phyloP scores from a whole-genome alignment of 2,797 vertebrate genomes.

The Neopelma chrysocephalum region DNA sequence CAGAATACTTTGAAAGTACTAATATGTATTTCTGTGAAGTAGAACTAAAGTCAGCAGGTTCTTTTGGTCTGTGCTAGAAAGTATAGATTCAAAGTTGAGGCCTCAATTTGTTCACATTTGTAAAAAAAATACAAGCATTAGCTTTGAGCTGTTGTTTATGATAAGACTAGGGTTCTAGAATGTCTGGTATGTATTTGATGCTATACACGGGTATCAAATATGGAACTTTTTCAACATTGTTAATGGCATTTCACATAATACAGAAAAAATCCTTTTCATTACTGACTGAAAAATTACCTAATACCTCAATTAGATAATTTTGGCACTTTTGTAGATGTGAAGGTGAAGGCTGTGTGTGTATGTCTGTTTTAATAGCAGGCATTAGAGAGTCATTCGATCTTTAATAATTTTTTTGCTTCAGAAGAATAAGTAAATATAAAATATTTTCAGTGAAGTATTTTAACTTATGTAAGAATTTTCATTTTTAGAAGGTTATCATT shows the following conservation, averaged over 20 bases:
- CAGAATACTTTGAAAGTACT: not conserved
- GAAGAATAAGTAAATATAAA: not conserved
- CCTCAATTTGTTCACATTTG: not conserved
- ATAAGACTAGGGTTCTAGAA: not conserved
- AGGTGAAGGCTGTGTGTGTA: not conserved
- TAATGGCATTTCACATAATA: not conserved
- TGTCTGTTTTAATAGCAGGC: not conserved
- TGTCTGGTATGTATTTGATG: not conserved
- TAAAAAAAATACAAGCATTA: not conserved
- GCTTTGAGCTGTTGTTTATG: not conserved
- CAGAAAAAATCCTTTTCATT: not conserved
- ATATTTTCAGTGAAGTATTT: not conserved
- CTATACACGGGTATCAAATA: not conserved
- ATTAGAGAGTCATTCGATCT: not conserved
- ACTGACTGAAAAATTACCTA: not conserved
- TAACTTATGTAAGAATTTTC: conserved; percentile 29
- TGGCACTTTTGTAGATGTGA: not conserved
- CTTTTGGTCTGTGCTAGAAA: not conserved
- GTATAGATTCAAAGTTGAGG: not conserved
- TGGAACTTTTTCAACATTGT: not conserved
- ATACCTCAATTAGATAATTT: not conserved
- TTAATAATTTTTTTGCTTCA: not conserved
- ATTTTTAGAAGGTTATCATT: conserved; percentile 31
- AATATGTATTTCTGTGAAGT: not conserved
- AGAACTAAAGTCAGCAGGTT: not conserved